A percentile compares a stretch with the other conserved stretches of the same genome.
phyloP scores from a whole-genome alignment of 2,888 invertebrate species.

The Plutella xylostella region DNA sequence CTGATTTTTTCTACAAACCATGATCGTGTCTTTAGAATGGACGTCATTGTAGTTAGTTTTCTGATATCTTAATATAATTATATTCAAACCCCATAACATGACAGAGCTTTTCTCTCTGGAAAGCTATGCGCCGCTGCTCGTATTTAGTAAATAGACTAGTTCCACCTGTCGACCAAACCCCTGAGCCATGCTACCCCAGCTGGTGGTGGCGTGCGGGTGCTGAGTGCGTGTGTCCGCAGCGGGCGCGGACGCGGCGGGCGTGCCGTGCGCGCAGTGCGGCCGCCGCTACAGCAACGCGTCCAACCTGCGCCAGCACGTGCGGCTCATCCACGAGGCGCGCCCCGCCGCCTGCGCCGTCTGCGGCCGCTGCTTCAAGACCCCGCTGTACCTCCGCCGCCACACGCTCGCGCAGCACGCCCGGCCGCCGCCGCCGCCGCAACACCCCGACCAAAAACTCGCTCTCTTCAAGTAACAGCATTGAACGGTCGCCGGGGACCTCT shows the following conservation, averaged over 20 bases:
- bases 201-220: too few relatives aligned
- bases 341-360: constrained; percentile 78
- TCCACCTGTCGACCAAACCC: too few relatives aligned
- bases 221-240: constrained; percentile 28
- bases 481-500: constrained; percentile 30
- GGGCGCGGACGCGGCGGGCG: constrained; percentile 35
- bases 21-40: too few relatives aligned
- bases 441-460: constrained; percentile 42
- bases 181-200: too few relatives aligned
- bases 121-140: too few relatives aligned
- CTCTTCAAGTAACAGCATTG: constrained; percentile 36
- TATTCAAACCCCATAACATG: too few relatives aligned
- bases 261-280: constrained; percentile 76
- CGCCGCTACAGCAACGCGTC: constrained; percentile 78
- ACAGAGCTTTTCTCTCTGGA: too few relatives aligned
- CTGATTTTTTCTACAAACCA: too few relatives aligned
- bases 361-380: constrained; percentile 80
- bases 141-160: too few relatives aligned
- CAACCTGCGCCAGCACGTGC: constrained; percentile 81
- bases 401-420: constrained; percentile 75
- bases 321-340: constrained; percentile 78
- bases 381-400: constrained; percentile 81
- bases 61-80: too few relatives aligned
- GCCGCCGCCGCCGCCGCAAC: constrained; percentile 30
- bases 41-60: too few relatives aligned